These are phyloP conservation scores for Chamaea fasciata DNA, from an alignment of 2,113 vertebrate species.

Conservation along the genomic window DNA sequence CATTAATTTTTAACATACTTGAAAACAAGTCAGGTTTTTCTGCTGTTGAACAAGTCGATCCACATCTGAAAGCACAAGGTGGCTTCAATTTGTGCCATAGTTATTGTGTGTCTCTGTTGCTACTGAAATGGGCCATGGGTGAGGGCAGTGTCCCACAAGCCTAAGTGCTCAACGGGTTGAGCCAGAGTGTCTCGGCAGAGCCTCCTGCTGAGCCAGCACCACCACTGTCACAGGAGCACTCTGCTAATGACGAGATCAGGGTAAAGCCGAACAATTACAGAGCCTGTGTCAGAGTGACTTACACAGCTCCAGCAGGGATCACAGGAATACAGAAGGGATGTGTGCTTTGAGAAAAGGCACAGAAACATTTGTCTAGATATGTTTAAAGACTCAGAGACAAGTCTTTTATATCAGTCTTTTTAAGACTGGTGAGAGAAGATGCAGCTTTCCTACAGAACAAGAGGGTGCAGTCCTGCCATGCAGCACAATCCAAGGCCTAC, in stretches of 20 bases:
- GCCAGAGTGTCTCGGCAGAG: not conserved
- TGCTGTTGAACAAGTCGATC: conserved; percentile 1
- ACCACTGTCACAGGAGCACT: not conserved
- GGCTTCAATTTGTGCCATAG: not conserved
- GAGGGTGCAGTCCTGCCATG: not conserved
- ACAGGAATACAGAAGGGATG: not conserved
- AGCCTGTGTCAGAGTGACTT: not conserved
- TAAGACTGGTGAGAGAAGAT: not conserved
- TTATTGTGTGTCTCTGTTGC: not conserved
- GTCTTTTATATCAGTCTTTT: not conserved
- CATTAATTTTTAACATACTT: conserved; percentile 7
- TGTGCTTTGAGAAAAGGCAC: not conserved
- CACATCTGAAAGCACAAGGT: not conserved
- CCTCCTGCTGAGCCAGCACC: not conserved
- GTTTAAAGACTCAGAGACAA: not conserved
- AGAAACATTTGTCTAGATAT: not conserved
- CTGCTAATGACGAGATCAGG: not conserved
- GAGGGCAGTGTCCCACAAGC: not conserved
- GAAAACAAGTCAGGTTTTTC: conserved; percentile 20
- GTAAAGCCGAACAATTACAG: not conserved
- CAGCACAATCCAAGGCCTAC: rapidly evolving
- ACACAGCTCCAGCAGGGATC: not conserved
- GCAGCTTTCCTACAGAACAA: not conserved
- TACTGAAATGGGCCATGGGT: not conserved
- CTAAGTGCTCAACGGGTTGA: not conserved